phyloP scores from a whole-genome alignment of 2,797 vertebrate species.

The Triplophysa yarkandensis region DNA sequence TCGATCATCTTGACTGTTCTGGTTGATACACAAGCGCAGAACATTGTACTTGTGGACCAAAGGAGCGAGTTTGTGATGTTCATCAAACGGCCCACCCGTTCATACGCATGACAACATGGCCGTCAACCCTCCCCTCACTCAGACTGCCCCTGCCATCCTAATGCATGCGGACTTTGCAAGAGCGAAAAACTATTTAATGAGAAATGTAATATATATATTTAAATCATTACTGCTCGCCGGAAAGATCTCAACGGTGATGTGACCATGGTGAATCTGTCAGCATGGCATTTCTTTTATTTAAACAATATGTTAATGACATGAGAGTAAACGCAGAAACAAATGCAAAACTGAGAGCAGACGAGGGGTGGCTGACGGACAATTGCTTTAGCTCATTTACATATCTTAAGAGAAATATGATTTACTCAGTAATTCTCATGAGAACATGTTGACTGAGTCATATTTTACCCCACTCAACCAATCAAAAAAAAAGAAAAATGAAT shows the following conservation, averaged over 20 bases:
- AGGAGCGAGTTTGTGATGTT: conserved; percentile 67
- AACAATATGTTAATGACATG: conserved; percentile 63
- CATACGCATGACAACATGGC: conserved; percentile 30
- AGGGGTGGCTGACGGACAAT: not conserved
- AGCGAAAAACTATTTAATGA: conserved; percentile 83
- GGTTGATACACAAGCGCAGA: conserved; percentile 67
- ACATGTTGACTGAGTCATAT: not conserved
- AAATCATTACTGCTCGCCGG: conserved; percentile 79
- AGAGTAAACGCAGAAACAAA: conserved; percentile 51
- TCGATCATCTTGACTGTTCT: conserved; percentile 71
- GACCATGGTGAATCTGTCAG: conserved; percentile 66
- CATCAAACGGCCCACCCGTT: conserved; percentile 18
- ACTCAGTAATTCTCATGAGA: not conserved
- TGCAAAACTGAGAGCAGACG: not conserved
- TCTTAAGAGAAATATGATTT: not conserved
- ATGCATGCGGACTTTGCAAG: conserved; percentile 88
- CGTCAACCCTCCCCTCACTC: conserved; percentile 71
- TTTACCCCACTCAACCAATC: not conserved
- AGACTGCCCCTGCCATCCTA: conserved; percentile 80
- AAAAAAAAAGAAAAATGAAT: too few species aligned
- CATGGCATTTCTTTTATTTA: conserved; percentile 76
- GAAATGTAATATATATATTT: conserved; percentile 82
- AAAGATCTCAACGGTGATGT: conserved; percentile 68
- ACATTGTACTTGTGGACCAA: conserved; percentile 79
- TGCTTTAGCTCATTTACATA: conserved; percentile 14